These are phyloP conservation scores for Phrynosoma blainvillii DNA, from an alignment of 2,113 vertebrate genomes.

Conservation along the genomic window DNA sequence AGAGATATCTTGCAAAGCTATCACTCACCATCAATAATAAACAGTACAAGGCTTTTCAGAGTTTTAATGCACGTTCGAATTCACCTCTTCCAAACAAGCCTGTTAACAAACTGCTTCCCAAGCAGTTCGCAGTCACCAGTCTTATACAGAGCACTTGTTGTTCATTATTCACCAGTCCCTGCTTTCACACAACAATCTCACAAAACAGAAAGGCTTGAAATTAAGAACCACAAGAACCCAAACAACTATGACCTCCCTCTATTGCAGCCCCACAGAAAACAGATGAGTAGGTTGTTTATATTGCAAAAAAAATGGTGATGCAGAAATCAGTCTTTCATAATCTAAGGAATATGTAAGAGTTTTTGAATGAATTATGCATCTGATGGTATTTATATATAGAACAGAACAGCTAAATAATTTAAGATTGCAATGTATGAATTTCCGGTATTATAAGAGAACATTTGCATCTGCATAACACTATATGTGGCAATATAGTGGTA, in stretches of 20 bases:
- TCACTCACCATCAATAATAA: neutral
- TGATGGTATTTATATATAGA: constrained; percentile 12
- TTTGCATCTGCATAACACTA: neutral
- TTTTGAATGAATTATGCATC: constrained; percentile 1
- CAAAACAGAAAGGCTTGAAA: neutral
- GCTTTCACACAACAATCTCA: neutral
- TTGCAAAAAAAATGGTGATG: neutral
- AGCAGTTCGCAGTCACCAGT: neutral
- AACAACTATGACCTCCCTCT: neutral
- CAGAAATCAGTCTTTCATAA: neutral
- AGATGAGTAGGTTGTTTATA: neutral
- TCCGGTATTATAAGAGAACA: neutral
- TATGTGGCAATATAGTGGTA: neutral
- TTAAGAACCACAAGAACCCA: neutral
- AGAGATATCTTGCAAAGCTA: neutral
- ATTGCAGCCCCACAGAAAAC: neutral
- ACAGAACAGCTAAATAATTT: neutral
- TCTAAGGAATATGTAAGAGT: neutral
- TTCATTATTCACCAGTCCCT: neutral
- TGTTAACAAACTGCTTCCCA: neutral
- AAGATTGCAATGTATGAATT: neutral
- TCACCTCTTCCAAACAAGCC: neutral
- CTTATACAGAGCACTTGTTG: neutral
- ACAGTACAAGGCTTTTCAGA: neutral
- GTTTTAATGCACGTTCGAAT: neutral